Evolutionary conservation across 1,140 invertebrate species (phyloP).

Genomic region (Colletes latitarsis): DNA sequence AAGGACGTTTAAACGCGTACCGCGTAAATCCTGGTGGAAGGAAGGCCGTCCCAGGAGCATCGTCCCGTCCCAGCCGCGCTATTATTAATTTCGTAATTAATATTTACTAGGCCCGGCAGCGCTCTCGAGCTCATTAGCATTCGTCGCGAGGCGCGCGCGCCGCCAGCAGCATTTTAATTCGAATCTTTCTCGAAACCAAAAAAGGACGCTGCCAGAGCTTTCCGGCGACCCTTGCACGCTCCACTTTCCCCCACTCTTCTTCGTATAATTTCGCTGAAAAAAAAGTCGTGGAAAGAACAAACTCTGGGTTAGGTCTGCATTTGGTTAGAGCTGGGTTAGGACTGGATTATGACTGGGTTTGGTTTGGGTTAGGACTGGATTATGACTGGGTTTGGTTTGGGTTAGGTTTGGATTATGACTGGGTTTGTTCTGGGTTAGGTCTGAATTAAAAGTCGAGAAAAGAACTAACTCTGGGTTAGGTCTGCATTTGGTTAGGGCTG

Average conservation of each 20-base stretch:
- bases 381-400: too few species aligned
- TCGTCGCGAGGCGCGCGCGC: conserved; percentile 45
- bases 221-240: neutral
- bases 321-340: too few species aligned
- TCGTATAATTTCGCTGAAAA: neutral
- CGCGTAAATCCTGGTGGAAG: conserved; percentile 28
- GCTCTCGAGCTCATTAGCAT: conserved; percentile 65
- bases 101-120: conserved; percentile 55
- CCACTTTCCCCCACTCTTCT: neutral
- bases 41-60: conserved; percentile 29
- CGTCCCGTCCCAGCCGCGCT: conserved; percentile 26
- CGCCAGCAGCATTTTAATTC: conserved; percentile 69
- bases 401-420: too few species aligned
- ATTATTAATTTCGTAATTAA: conserved; percentile 64
- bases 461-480: too few species aligned
- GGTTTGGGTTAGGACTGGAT: too few species aligned
- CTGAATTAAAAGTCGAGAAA: too few species aligned
- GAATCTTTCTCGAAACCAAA: conserved; percentile 57
- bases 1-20: conserved; percentile 32
- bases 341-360: too few species aligned
- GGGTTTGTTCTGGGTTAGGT: too few species aligned
- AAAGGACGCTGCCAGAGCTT: conserved; percentile 39
- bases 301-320: too few species aligned
- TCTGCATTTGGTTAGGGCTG: too few species aligned
- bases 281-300: conserved; percentile 12